These are phyloP conservation scores for Gymnogyps californianus DNA, from an alignment of 2,113 vertebrate species.

Conservation along the genomic window DNA sequence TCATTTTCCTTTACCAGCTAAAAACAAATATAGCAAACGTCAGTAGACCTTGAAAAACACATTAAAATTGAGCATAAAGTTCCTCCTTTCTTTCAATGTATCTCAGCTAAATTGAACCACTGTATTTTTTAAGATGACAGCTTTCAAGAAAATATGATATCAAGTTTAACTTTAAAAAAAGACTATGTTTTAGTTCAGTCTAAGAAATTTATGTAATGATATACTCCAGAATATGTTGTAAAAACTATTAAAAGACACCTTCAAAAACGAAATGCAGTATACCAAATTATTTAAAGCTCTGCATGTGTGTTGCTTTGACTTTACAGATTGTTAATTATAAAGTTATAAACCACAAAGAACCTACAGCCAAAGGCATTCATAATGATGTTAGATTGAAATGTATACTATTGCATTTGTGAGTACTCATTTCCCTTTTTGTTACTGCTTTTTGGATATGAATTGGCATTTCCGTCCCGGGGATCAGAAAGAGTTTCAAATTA, in stretches of 20 bases:
- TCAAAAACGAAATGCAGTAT: background rate
- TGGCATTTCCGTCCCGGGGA: background rate
- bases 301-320: background rate
- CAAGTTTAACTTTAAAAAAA: constrained; percentile 12
- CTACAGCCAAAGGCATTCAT: background rate
- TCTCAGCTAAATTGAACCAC: constrained; percentile 17
- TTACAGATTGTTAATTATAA: background rate
- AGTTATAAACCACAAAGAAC: background rate
- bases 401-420: background rate
- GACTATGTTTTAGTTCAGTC: background rate
- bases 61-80: constrained; percentile 1
- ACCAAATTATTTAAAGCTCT: background rate
- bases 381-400: background rate
- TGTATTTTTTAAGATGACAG: constrained; percentile 33
- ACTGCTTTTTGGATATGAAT: background rate
- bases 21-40: constrained; percentile 55
- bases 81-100: background rate
- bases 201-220: background rate
- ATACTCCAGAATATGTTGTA: background rate
- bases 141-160: constrained; percentile 17
- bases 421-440: background rate
- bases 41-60: constrained; percentile 56
- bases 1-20: constrained; percentile 40
- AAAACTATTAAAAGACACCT: background rate
- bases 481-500: background rate